Conservation (phyloP, 92 coral and sea anemone species). For the Umimayanthus chanpuru region DNA sequence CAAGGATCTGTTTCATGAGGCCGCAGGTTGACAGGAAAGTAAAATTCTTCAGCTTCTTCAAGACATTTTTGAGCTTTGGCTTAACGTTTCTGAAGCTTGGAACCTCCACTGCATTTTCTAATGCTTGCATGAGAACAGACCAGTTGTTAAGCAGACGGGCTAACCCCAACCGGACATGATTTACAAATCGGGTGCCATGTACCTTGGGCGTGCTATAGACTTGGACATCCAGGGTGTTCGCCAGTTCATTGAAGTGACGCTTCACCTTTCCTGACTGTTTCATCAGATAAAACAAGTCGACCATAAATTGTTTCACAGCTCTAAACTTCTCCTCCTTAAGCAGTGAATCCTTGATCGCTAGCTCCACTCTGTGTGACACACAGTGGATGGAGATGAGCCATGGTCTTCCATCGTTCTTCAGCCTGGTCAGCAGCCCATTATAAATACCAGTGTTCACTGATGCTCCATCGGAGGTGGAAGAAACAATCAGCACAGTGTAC, state of each 20-base stretch:
- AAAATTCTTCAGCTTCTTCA: conserved; percentile 52
- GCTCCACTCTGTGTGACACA: conserved; percentile 50
- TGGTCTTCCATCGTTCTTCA: conserved; percentile 45
- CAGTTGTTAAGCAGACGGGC: conserved; percentile 43
- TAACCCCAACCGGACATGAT: too few species aligned
- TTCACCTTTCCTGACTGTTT: conserved; percentile 50
- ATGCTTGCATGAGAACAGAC: conserved; percentile 45
- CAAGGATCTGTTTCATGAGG: conserved; percentile 46
- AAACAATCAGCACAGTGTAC: conserved; percentile 44
- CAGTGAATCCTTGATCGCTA: conserved; percentile 43
- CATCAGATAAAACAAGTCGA: conserved; percentile 32
- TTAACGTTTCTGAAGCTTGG: conserved; percentile 28
- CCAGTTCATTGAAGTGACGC: conserved; percentile 43
- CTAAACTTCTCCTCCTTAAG: conserved; percentile 22
- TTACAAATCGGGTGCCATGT: conserved; percentile 41
- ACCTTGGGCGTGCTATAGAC: conserved; percentile 47
- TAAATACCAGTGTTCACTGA: conserved; percentile 54
- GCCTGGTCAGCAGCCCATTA: conserved; percentile 45
- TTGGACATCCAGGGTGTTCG: conserved; percentile 35
- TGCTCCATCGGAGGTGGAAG: conserved; percentile 54
- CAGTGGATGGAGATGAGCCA: conserved; percentile 55
- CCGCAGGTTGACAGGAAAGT: conserved; percentile 40
- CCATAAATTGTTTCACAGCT: conserved; percentile 47
- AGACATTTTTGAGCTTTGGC: conserved; percentile 35
- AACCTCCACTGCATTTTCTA: conserved; percentile 39